A percentile compares a stretch with the other conserved stretches of the same genome.
phyloP scores from a whole-genome alignment of 2,113 vertebrate species.

The Cyphomyrus discorhynchus region DNA sequence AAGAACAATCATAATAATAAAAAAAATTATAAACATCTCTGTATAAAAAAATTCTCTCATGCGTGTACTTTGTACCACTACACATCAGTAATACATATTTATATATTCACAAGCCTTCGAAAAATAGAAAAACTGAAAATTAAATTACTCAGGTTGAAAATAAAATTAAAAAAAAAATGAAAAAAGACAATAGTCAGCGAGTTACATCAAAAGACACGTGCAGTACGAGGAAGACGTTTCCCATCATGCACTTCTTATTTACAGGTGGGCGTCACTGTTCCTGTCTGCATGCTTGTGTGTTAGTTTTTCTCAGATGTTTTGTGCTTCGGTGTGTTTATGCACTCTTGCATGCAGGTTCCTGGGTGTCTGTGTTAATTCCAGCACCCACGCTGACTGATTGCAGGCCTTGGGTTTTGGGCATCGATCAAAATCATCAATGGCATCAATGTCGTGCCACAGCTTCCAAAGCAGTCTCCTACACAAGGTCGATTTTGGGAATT shows the following conservation, averaged over 20 bases:
- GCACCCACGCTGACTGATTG: neutral
- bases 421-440: neutral
- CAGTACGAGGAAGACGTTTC: slow-evolving; percentile 59
- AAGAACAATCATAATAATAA: slow-evolving; percentile 59
- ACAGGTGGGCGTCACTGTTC: slow-evolving; percentile 33
- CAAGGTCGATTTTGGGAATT: neutral
- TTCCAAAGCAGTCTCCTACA: neutral
- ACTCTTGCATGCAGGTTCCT: neutral
- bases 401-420: neutral
- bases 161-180: slow-evolving; percentile 35
- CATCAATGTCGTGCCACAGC: neutral
- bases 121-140: slow-evolving; percentile 67
- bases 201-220: slow-evolving; percentile 63
- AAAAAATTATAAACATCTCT: slow-evolving; percentile 65
- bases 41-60: slow-evolving; percentile 70
- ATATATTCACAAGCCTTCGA: slow-evolving; percentile 71
- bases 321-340: slow-evolving; percentile 19
- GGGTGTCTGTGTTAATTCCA: neutral
- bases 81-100: slow-evolving; percentile 69
- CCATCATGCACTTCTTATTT: slow-evolving; percentile 66
- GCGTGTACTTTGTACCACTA: slow-evolving; percentile 69
- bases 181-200: slow-evolving; percentile 53
- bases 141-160: slow-evolving; percentile 52
- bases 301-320: slow-evolving; percentile 41
- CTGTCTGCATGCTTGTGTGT: slow-evolving; percentile 20